Conservation (phyloP, 2,797 vertebrate genomes). For the Holocentrus rufus region DNA sequence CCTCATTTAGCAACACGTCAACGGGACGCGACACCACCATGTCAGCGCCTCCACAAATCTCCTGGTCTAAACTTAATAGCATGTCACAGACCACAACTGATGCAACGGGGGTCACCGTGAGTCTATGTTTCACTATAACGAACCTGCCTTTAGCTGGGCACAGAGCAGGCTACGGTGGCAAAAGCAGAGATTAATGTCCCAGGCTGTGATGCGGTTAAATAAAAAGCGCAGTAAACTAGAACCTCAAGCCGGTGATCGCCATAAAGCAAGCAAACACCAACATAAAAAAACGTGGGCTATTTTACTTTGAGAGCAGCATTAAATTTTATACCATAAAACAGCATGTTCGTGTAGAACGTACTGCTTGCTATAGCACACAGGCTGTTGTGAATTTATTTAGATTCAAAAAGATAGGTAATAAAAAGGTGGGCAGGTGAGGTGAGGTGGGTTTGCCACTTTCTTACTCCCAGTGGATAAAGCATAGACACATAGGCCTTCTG, state of each 20-base stretch:
- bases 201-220: constrained; percentile 70
- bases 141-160: constrained; percentile 55
- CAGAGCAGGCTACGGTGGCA: constrained; percentile 20
- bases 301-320: background rate
- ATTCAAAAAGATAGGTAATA: too few species aligned
- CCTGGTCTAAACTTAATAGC: constrained; percentile 76
- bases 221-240: constrained; percentile 40
- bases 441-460: too few species aligned
- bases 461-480: too few species aligned
- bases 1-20: constrained; percentile 83
- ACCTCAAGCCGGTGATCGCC: constrained; percentile 30
- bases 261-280: background rate
- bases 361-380: background rate
- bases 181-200: constrained; percentile 70
- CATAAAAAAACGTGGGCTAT: background rate
- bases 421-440: too few species aligned
- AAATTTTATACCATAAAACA: background rate
- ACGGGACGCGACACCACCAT: constrained; percentile 74
- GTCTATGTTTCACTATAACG: constrained; percentile 80
- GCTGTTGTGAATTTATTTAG: too few species aligned
- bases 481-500: too few species aligned
- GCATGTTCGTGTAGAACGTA: too few species aligned
- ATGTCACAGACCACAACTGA: constrained; percentile 78
- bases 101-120: constrained; percentile 77
- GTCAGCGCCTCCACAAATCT: constrained; percentile 84